phyloP scores from a whole-genome alignment of 1,140 invertebrate species.

The Lethocerus indicus region DNA sequence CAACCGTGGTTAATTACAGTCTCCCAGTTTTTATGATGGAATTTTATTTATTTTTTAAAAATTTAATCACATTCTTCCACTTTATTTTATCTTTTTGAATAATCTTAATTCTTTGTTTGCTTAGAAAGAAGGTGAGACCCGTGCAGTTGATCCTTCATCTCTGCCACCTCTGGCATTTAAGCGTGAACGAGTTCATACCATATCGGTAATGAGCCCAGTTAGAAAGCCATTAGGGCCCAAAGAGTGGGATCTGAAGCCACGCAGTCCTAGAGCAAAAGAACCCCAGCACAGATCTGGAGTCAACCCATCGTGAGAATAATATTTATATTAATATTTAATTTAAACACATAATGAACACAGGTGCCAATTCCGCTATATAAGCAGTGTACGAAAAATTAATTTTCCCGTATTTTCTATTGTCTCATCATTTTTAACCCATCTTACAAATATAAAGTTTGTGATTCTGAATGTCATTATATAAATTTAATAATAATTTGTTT shows the following conservation, averaged over 20 bases:
- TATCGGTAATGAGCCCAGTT: conserved; percentile 66
- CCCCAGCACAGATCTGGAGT: conserved; percentile 35
- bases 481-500: too few species aligned
- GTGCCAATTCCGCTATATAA: too few species aligned
- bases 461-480: too few species aligned
- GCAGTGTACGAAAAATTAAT: too few species aligned
- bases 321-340: background rate
- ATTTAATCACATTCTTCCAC: too few species aligned
- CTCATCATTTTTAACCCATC: too few species aligned
- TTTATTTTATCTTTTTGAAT: background rate
- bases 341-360: too few species aligned
- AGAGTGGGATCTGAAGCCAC: conserved; percentile 16
- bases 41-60: background rate
- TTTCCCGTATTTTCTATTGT: too few species aligned
- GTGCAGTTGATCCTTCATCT: conserved; percentile 17
- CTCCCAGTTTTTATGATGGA: background rate
- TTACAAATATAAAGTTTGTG: too few species aligned
- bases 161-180: conserved; percentile 34
- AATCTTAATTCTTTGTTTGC: background rate
- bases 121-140: conserved; percentile 7
- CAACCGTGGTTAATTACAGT: too few species aligned
- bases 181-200: conserved; percentile 60
- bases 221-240: conserved; percentile 26
- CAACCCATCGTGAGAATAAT: conserved; percentile 40
- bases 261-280: conserved; percentile 27